Conservation (phyloP, 2,888 invertebrate genomes). For the Drosophila hamatofila region DNA sequence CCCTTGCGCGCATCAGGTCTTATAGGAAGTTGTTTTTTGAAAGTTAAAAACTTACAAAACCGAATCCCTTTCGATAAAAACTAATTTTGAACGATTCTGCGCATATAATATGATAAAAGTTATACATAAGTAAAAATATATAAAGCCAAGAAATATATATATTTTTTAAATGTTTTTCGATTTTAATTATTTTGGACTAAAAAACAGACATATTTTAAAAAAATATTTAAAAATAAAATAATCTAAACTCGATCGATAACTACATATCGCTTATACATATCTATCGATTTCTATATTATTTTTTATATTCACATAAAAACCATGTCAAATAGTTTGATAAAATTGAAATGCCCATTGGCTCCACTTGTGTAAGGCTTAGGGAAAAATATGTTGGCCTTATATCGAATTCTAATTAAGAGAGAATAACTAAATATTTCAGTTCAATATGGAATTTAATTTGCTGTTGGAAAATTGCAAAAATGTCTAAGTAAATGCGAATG, state of each 20-base stretch:
- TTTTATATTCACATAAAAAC: not conserved
- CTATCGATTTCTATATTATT: not conserved
- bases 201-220: too few relatives aligned
- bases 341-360: not conserved
- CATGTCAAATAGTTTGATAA: not conserved
- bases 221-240: not conserved
- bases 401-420: conserved; percentile 17
- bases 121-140: too few relatives aligned
- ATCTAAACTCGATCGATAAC: not conserved
- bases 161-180: too few relatives aligned
- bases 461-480: conserved; percentile 4
- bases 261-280: not conserved
- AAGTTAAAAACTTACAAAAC: too few relatives aligned
- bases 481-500: not conserved
- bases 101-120: too few relatives aligned
- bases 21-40: too few relatives aligned
- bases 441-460: not conserved
- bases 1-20: not conserved
- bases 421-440: conserved; percentile 1
- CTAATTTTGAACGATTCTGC: too few relatives aligned
- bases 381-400: not conserved
- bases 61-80: too few relatives aligned
- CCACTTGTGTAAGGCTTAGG: not conserved
- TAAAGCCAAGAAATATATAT: too few relatives aligned
- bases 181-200: too few relatives aligned